These are phyloP conservation scores for Synanthedon formicaeformis DNA, from an alignment of 2,888 invertebrate genomes.

Conservation along the genomic window DNA sequence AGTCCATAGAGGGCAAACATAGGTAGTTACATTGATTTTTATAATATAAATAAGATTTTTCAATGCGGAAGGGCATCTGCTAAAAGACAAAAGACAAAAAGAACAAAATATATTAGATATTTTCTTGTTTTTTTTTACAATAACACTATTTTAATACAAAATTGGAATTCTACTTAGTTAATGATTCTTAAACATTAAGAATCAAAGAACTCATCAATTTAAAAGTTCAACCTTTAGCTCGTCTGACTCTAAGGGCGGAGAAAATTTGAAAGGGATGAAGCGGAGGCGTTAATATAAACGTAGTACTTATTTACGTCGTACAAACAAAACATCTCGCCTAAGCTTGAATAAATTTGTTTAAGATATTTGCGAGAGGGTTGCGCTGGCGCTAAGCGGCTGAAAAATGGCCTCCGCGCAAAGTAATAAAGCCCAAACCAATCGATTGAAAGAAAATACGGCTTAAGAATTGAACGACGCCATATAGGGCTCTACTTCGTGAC, in stretches of 20 bases:
- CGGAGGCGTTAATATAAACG: constrained; percentile 11
- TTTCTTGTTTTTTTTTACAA: too few species aligned
- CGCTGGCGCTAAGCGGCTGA: constrained; percentile 20
- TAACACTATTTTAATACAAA: too few species aligned
- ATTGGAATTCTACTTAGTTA: too few species aligned
- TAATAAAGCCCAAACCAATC: constrained; percentile 25
- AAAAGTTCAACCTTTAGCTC: background rate
- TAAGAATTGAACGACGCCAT: background rate
- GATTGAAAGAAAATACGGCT: constrained; percentile 21
- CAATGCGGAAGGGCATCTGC: too few species aligned
- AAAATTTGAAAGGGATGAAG: background rate
- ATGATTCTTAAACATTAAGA: background rate
- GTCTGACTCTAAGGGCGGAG: background rate
- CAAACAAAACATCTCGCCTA: constrained; percentile 23
- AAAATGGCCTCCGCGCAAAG: constrained; percentile 23
- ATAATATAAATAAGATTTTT: too few species aligned
- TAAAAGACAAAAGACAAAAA: too few species aligned
- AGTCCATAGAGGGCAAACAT: too few species aligned
- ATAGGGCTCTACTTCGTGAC: background rate
- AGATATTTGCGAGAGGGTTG: constrained; percentile 26
- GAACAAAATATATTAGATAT: too few species aligned
- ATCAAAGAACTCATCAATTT: background rate
- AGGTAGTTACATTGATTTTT: too few species aligned
- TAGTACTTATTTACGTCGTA: constrained; percentile 13
- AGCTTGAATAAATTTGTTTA: constrained; percentile 28